A percentile compares a stretch with the other conserved stretches of the same genome.
Evolutionary conservation across 2,113 vertebrate species (phyloP).

Genomic region (Fregetta grallaria): DNA sequence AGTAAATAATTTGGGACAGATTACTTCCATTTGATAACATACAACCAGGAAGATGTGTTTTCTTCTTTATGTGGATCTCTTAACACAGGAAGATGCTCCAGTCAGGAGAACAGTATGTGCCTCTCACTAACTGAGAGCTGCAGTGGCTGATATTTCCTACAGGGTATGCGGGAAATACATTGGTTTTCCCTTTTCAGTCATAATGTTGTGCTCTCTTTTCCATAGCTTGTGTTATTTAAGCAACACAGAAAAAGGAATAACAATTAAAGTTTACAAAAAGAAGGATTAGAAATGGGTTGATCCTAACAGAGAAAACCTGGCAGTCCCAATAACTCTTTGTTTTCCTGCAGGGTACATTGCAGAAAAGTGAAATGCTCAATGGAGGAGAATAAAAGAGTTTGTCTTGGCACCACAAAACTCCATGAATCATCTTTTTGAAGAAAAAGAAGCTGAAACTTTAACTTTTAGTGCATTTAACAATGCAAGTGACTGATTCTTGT

Average conservation of each 20-base stretch:
- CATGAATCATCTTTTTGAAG: conserved; percentile 22
- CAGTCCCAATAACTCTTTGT: neutral
- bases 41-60: neutral
- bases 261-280: neutral
- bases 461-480: neutral
- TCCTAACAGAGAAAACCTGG: neutral
- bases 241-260: neutral
- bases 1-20: neutral
- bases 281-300: neutral
- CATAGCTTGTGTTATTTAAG: neutral
- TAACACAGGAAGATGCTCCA: neutral
- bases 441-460: neutral
- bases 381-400: conserved; percentile 3
- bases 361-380: neutral
- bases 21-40: neutral
- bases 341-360: conserved; percentile 18
- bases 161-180: neutral
- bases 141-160: neutral
- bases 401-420: neutral
- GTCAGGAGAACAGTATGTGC: neutral
- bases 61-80: neutral
- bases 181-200: neutral
- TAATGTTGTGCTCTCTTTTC: neutral
- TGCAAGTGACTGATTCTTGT: neutral
- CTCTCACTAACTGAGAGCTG: neutral